Percentiles rank a stretch among this genome's conserved stretches.
Evolutionary conservation across 2,113 vertebrate species (phyloP).

Genomic region (Corythoichthys intestinalis): DNA sequence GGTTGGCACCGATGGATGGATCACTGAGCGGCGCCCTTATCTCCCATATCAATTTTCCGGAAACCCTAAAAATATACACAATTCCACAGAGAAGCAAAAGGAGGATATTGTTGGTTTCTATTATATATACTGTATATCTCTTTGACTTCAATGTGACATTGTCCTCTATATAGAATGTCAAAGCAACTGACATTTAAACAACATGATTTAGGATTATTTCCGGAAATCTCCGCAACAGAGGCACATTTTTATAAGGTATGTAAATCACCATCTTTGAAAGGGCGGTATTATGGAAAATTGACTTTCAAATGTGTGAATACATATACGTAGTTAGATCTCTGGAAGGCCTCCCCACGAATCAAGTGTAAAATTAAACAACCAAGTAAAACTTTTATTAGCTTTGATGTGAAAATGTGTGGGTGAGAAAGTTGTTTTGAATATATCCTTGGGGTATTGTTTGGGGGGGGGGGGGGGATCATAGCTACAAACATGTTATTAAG

Average conservation of each 20-base stretch:
- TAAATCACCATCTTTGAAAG: not conserved
- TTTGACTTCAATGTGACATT: conserved; percentile 32
- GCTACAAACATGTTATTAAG: too few species aligned
- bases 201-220: not conserved
- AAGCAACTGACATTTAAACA: not conserved
- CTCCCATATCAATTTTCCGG: conserved; percentile 60
- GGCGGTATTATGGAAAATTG: too few species aligned
- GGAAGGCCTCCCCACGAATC: not conserved
- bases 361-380: not conserved
- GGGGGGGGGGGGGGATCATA: too few species aligned
- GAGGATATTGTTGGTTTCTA: conserved; percentile 24
- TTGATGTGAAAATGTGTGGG: not conserved
- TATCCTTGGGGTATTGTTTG: too few species aligned
- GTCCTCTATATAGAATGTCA: conserved; percentile 17
- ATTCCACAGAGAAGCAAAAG: conserved; percentile 43
- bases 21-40: conserved; percentile 58
- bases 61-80: conserved; percentile 64
- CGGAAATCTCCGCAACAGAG: not conserved
- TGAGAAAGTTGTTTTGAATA: not conserved
- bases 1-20: conserved; percentile 57
- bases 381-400: not conserved
- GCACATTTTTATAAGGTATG: not conserved
- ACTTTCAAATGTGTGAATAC: not conserved
- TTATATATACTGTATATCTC: conserved; percentile 1
- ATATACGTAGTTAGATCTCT: not conserved